Base-by-base conservation (phyloP, 2,797 vertebrate species). In the Avahi laniger region DNA sequence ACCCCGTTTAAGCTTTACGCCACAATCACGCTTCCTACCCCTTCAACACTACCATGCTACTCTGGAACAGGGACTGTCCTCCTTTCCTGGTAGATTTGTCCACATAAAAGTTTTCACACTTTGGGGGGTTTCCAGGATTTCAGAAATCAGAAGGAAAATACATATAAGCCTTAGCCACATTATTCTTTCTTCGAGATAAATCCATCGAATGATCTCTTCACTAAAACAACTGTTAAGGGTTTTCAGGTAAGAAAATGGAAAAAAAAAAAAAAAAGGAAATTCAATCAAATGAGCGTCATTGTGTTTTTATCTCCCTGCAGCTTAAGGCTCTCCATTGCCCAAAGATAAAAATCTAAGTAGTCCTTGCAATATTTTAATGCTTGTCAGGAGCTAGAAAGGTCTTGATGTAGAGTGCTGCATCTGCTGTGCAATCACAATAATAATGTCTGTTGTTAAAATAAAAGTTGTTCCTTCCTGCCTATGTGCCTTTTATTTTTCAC, bases 111-210 rank as follows among this genome's bases (percentile, higher is more conserved):
- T 61, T 48, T 50, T 72, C 61, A 84, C 75, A 75, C 35, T 69
- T 26, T 33, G 20, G 41, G 50, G 28, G 50, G 11, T 95, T 97
- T 97, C 84, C 52, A 95, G 24, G 11, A 75, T 97, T 50, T 95
- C 67, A 91, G 52, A 90, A 92, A 61, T 93, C 83, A 97, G 33
- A 92, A 87, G 67, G 22, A 84, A 93, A 88, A 94, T 4, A 93
- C 12, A 48, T 14, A 8, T 59, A 59, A 87, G 89, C 10, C 14
- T 84, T 67, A 89, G 83, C 17, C 50, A 97, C 33, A 48, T 94
- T 94, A 95, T 94, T 89, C 43, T 92, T 97, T 78, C 80, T 88
- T 79, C 4, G 46, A 96, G 22, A 94, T 95, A 93, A 59, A 94
- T 91, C 65, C 28, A 67, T 69, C 4, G 35, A 69, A 73, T 85